Evolutionary conservation across 2,797 vertebrate genomes (phyloP).

Genomic region (Xiphophorus birchmanni): DNA sequence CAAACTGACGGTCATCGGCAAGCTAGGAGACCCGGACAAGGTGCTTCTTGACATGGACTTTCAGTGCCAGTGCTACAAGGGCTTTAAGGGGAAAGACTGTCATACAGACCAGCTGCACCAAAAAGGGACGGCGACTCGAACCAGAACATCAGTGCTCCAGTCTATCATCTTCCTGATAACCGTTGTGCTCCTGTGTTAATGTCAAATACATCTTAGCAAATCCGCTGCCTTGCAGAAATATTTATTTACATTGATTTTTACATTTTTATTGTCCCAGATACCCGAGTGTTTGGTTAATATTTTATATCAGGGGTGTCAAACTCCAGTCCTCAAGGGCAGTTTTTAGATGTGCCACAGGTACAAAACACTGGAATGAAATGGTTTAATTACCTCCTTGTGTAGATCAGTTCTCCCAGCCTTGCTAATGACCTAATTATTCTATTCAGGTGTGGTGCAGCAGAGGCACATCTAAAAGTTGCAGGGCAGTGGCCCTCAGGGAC

Average conservation of each 20-base stretch:
- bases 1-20: conserved; percentile 72
- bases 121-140: conserved; percentile 25
- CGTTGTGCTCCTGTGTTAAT: conserved; percentile 55
- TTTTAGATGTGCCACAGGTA: too few species aligned
- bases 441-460: too few species aligned
- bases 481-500: too few species aligned
- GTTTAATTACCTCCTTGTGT: too few species aligned
- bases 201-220: not conserved
- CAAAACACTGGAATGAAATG: too few species aligned
- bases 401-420: too few species aligned
- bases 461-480: too few species aligned
- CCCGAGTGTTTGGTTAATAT: not conserved
- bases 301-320: too few species aligned
- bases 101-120: conserved; percentile 55
- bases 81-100: conserved; percentile 84
- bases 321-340: too few species aligned
- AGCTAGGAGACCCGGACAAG: conserved; percentile 73
- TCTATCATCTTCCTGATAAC: conserved; percentile 66
- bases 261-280: not conserved
- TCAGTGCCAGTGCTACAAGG: conserved; percentile 91
- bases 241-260: not conserved
- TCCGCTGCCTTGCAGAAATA: not conserved
- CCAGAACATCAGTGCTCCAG: conserved; percentile 39
- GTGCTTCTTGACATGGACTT: conserved; percentile 81
- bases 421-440: too few species aligned